Percentiles rank a stretch among this genome's conserved stretches.
Conservation (phyloP, 2,797 vertebrate species). For the Macrochelys suwanniensis region DNA sequence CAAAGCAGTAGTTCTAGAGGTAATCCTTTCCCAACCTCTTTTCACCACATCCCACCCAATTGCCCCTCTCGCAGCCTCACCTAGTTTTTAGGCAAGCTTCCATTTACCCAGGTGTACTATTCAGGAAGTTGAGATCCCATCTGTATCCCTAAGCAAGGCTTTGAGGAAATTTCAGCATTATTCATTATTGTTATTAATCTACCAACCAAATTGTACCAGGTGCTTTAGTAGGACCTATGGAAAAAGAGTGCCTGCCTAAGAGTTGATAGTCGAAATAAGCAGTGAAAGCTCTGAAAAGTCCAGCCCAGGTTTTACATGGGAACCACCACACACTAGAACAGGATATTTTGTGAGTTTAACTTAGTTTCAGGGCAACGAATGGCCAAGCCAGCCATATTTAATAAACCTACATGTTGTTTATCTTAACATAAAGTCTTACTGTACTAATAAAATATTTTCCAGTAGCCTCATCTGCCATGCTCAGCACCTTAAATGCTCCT, state of each 20-base stretch:
- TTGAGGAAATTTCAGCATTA: not conserved
- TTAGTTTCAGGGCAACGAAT: accelerated
- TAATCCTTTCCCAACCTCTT: accelerated
- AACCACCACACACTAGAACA: not conserved
- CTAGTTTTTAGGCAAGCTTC: accelerated
- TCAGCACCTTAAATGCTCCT: accelerated
- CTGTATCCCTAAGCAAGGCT: not conserved
- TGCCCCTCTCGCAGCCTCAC: not conserved
- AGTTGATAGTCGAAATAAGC: accelerated
- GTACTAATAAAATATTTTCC: accelerated
- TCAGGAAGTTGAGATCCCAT: accelerated
- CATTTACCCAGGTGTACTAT: accelerated
- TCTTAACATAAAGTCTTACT: not conserved
- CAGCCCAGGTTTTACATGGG: accelerated
- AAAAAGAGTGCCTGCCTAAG: not conserved
- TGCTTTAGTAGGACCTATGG: not conserved
- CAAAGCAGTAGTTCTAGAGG: not conserved
- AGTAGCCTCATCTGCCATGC: accelerated
- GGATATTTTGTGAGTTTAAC: not conserved
- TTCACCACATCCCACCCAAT: not conserved
- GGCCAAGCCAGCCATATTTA: accelerated
- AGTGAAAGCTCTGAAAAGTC: not conserved
- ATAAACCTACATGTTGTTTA: not conserved
- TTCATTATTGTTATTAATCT: constrained; percentile 25
- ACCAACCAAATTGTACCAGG: not conserved